Evolutionary conservation across 2,888 invertebrate genomes (phyloP).

Genomic region (Drosophila emarginata): DNA sequence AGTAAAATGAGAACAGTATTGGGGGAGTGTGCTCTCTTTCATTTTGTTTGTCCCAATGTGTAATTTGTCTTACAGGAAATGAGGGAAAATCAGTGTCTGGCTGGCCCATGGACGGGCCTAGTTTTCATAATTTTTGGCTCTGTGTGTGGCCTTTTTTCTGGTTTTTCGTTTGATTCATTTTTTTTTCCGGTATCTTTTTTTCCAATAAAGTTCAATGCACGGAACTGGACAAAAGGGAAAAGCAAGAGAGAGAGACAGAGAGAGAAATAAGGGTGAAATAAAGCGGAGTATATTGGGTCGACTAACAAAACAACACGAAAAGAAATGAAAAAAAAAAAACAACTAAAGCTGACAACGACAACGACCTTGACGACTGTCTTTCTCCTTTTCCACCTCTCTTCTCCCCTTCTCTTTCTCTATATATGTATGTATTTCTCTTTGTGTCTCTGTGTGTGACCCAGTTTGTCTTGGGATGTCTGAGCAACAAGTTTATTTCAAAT

Average conservation of each 20-base stretch:
- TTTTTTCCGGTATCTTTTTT: constrained; percentile 11
- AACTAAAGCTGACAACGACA: neutral
- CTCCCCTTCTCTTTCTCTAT: neutral
- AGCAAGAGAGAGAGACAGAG: neutral
- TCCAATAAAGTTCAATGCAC: constrained; percentile 65
- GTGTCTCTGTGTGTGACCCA: constrained; percentile 27
- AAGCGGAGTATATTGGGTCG: constrained; percentile 1
- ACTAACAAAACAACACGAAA: constrained; percentile 10
- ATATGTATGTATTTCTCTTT: no score
- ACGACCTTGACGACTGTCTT: constrained; percentile 54
- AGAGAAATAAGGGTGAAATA: neutral
- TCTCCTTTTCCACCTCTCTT: neutral
- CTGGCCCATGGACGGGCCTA: constrained; percentile 25
- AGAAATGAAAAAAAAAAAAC: neutral
- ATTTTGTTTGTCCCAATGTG: constrained; percentile 16
- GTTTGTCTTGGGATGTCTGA: constrained; percentile 9
- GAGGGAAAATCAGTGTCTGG: constrained; percentile 64
- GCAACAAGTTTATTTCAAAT: constrained; percentile 58
- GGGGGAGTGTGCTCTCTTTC: neutral
- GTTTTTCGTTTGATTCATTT: constrained; percentile 8
- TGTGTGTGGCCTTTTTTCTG: neutral
- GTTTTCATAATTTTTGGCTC: constrained; percentile 7
- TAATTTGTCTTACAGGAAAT: constrained; percentile 66
- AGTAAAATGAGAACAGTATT: neutral
- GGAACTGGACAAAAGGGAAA: constrained; percentile 20